Evolutionary conservation across 2,888 invertebrate genomes (phyloP).

Genomic region (Rhaphigaster nebulosa): DNA sequence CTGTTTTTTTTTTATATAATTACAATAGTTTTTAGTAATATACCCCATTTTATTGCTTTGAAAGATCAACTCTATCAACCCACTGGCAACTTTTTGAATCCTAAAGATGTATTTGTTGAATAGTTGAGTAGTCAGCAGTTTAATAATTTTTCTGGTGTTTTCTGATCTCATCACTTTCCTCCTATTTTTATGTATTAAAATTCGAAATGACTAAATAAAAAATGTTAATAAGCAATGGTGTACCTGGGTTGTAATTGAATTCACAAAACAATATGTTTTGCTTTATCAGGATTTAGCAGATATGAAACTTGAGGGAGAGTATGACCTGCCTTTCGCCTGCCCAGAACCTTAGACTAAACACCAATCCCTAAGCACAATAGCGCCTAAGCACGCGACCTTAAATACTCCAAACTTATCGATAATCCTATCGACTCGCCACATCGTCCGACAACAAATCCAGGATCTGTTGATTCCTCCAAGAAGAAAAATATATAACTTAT

Average conservation of each 20-base stretch:
- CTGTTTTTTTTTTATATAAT: no score
- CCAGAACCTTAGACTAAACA: background rate
- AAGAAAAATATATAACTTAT: background rate
- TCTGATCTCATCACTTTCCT: no score
- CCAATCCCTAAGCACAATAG: background rate
- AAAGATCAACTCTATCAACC: no score
- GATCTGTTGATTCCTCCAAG: background rate
- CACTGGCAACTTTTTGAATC: no score
- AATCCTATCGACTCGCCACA: background rate
- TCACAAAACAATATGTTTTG: background rate
- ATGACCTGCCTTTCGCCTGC: background rate
- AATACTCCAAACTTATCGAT: slow-evolving; percentile 30
- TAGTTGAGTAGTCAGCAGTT: no score
- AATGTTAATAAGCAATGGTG: no score
- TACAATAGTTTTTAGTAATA: no score
- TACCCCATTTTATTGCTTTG: no score
- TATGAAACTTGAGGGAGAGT: background rate
- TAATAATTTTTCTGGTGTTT: no score
- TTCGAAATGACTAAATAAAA: no score
- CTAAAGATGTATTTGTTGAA: no score
- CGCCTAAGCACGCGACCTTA: background rate
- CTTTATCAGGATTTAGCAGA: background rate
- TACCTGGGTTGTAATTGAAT: background rate
- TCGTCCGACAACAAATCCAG: background rate
- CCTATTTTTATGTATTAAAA: no score